phyloP scores from a whole-genome alignment of 2,888 invertebrate genomes.

The Tachina fera region DNA sequence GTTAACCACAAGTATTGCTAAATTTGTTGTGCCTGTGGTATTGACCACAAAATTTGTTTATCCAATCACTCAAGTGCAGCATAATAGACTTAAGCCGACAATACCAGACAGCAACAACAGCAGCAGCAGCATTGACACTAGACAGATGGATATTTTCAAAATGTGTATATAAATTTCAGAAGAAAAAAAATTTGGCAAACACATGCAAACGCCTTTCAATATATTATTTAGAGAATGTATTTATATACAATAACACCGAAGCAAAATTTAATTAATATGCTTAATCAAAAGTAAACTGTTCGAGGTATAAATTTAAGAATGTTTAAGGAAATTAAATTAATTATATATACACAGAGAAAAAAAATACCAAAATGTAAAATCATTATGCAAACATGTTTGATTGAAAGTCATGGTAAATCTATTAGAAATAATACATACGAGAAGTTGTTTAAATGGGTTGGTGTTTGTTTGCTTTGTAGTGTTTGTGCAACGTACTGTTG shows the following conservation, averaged over 20 bases:
- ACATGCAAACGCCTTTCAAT: background rate
- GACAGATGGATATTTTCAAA: constrained; percentile 59
- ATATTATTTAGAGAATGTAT: background rate
- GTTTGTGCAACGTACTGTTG: too few relatives aligned
- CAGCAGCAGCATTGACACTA: constrained; percentile 63
- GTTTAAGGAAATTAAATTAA: background rate
- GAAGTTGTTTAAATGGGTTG: too few relatives aligned
- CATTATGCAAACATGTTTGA: too few relatives aligned
- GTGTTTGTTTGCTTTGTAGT: too few relatives aligned
- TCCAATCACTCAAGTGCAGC: constrained; percentile 71
- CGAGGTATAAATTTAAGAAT: background rate
- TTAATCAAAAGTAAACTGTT: constrained; percentile 7
- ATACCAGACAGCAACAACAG: constrained; percentile 63
- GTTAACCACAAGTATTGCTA: constrained; percentile 68
- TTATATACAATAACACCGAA: background rate
- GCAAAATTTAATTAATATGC: constrained; percentile 27
- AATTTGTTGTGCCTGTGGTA: constrained; percentile 71
- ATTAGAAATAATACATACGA: too few relatives aligned
- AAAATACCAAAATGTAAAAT: too few relatives aligned
- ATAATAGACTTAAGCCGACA: constrained; percentile 70
- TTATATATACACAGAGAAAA: too few relatives aligned
- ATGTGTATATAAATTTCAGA: background rate
- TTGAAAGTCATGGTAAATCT: too few relatives aligned
- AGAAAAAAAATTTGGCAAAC: constrained; percentile 7
- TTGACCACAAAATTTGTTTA: constrained; percentile 71